Evolutionary conservation across 2,888 invertebrate species (phyloP).

Genomic region (Archaeoteleia sp.): DNA sequence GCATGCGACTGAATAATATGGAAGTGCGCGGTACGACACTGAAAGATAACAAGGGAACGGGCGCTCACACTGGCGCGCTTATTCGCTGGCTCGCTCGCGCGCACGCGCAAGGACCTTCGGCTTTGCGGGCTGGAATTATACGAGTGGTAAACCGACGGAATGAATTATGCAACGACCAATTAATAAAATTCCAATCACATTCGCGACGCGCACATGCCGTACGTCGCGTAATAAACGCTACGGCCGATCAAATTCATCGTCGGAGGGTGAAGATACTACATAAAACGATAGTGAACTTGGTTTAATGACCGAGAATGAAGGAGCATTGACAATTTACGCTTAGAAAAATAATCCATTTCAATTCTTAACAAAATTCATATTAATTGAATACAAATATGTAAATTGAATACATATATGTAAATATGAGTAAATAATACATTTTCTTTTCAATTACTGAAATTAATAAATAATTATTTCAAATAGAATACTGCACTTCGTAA

Average conservation of each 20-base stretch:
- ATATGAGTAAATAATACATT: no score
- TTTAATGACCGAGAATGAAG: constrained; percentile 30
- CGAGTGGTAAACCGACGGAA: constrained; percentile 56
- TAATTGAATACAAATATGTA: no score
- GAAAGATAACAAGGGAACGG: constrained; percentile 47
- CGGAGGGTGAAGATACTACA: constrained; percentile 39
- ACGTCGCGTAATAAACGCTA: constrained; percentile 58
- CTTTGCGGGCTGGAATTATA: constrained; percentile 52
- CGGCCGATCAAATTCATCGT: constrained; percentile 48
- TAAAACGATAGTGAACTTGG: constrained; percentile 42
- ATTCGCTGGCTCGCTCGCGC: constrained; percentile 39
- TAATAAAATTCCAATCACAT: constrained; percentile 69
- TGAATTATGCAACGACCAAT: constrained; percentile 69
- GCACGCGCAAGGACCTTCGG: constrained; percentile 39
- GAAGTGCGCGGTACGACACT: constrained; percentile 44
- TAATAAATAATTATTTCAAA: no score
- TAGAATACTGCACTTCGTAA: no score
- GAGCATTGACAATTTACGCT: constrained; percentile 26
- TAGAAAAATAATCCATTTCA: constrained; percentile 37
- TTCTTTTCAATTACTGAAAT: no score
- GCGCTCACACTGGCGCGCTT: constrained; percentile 37
- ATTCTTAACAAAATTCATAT: no score
- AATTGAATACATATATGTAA: no score
- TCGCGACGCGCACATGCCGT: constrained; percentile 54
- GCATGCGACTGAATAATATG: constrained; percentile 55